These are phyloP conservation scores for Palythoa heliodiscus DNA, from an alignment of 92 coral and sea anemone species.

Conservation along the genomic window DNA sequence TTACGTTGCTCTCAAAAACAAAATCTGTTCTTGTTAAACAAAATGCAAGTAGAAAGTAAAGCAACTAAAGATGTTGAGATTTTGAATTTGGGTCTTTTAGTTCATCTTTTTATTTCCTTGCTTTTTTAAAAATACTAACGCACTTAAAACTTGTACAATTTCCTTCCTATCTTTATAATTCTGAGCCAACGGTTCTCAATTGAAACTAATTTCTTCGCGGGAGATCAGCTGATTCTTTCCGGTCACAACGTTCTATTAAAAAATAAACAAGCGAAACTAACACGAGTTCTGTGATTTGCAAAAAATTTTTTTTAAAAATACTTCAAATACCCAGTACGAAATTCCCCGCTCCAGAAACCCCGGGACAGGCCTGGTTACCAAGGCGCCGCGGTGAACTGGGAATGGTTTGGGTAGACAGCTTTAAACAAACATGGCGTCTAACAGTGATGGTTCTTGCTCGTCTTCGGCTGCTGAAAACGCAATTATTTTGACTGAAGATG, in stretches of 20 bases:
- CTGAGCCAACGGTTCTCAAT: background rate
- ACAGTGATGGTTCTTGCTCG: too few species aligned
- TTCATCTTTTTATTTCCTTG: background rate
- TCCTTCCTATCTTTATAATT: background rate
- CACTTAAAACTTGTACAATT: background rate
- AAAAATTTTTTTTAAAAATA: background rate
- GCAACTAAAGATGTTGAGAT: background rate
- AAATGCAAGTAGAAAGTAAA: too few species aligned
- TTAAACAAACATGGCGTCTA: too few species aligned
- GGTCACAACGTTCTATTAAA: too few species aligned
- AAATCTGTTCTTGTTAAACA: too few species aligned
- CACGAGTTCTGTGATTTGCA: background rate
- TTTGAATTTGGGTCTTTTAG: background rate
- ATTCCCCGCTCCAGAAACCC: background rate
- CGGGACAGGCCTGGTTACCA: background rate
- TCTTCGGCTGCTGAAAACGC: too few species aligned
- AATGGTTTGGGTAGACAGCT: too few species aligned
- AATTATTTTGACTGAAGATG: too few species aligned
- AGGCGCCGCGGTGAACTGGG: background rate
- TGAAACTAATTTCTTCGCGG: background rate
- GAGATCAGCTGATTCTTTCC: conserved; percentile 7
- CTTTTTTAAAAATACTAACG: background rate
- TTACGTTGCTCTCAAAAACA: too few species aligned
- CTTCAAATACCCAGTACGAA: background rate
- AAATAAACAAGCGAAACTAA: background rate